Percentiles rank a stretch among this genome's conserved stretches.
Conservation (phyloP, 2,888 invertebrate genomes). For the Lasioglossum zephyrum region DNA sequence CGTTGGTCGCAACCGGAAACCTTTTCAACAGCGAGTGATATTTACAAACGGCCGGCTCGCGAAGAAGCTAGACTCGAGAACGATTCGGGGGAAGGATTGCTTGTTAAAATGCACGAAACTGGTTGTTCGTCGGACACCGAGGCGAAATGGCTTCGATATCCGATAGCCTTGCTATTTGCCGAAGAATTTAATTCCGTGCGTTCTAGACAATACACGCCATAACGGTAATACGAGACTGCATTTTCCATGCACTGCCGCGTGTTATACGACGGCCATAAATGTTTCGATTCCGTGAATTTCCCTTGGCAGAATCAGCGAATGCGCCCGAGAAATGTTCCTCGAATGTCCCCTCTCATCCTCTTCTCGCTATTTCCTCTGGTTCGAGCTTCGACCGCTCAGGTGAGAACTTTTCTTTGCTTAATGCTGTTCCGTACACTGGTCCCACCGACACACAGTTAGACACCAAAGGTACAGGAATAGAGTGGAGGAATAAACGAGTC, state of each 20-base stretch:
- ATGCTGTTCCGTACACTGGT: not conserved
- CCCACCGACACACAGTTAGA: not conserved
- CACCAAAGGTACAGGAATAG: not conserved
- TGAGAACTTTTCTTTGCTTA: conserved; percentile 37
- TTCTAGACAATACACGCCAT: conserved; percentile 17
- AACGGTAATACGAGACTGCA: conserved; percentile 38
- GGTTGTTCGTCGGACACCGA: conserved; percentile 1
- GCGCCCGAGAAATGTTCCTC: not conserved
- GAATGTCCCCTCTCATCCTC: not conserved
- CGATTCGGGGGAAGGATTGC: conserved; percentile 9
- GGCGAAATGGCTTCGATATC: conserved; percentile 22
- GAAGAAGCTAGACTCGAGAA: not conserved
- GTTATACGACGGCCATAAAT: conserved; percentile 10
- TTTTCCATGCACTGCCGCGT: conserved; percentile 2
- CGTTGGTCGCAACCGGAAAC: not conserved
- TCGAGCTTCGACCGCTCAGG: conserved; percentile 1
- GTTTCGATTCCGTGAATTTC: conserved; percentile 37
- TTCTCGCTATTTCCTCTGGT: conserved; percentile 25
- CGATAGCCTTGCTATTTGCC: conserved; percentile 26
- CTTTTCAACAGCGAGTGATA: not conserved
- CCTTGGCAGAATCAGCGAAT: conserved; percentile 3
- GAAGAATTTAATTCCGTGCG: conserved; percentile 40
- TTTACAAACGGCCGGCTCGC: not conserved
- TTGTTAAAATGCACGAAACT: conserved; percentile 23
- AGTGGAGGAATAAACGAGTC: not conserved